phyloP scores from a whole-genome alignment of 1,140 invertebrate genomes.

The Eubasilissa regina region DNA sequence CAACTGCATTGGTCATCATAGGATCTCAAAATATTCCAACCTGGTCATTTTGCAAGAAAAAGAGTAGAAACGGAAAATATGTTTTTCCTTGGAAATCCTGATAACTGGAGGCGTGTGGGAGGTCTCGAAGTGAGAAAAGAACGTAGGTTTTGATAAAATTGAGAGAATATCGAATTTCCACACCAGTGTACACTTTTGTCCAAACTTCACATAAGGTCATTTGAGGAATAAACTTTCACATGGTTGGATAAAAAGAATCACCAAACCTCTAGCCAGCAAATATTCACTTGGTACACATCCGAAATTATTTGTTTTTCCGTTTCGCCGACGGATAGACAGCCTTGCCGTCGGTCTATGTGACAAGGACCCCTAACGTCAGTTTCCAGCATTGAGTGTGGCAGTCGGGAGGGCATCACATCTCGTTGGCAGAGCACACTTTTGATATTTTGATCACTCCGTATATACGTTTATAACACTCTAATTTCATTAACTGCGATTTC shows the following conservation, averaged over 20 bases:
- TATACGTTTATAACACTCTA: conserved; percentile 34
- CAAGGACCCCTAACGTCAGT: conserved; percentile 46
- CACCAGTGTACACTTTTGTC: conserved; percentile 1
- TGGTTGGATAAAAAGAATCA: conserved; percentile 35
- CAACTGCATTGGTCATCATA: conserved; percentile 12
- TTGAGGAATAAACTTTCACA: conserved; percentile 44
- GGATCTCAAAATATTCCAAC: conserved; percentile 16
- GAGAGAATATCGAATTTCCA: conserved; percentile 25
- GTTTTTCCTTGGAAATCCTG: not conserved
- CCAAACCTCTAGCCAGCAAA: conserved; percentile 33
- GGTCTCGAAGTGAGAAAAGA: not conserved
- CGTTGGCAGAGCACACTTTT: conserved; percentile 21
- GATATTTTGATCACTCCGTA: conserved; percentile 1
- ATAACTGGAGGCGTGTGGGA: not conserved
- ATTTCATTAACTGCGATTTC: conserved; percentile 12
- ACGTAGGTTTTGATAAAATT: not conserved
- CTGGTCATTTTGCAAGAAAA: conserved; percentile 13
- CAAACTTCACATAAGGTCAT: conserved; percentile 41
- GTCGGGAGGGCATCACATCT: conserved; percentile 40
- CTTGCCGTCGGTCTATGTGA: conserved; percentile 22
- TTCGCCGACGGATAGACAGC: not conserved
- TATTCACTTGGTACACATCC: not conserved
- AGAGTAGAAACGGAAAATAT: not conserved
- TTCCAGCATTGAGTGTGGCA: conserved; percentile 38
- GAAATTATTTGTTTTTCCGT: not conserved